Evolutionary conservation across 2,113 vertebrate species (phyloP), one percentile per base, ranked within the genome.

Genomic region (Ammodytes dubius): DNA sequence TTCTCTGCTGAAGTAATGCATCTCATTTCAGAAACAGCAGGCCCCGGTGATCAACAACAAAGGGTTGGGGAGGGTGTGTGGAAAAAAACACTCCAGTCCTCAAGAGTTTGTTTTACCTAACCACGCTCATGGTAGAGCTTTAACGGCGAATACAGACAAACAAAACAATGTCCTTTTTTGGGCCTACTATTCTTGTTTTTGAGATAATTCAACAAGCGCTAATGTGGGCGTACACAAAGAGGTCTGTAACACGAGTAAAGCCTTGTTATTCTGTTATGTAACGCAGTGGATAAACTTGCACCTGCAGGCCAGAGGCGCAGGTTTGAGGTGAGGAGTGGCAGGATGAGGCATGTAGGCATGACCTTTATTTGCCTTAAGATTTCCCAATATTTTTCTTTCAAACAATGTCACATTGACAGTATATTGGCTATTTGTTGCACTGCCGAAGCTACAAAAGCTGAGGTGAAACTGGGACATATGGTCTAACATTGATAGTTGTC

Each of bases 61-160:
- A 37, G 17, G 10, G 17, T 6, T 6, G 27, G 27, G 27, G 27
- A 27, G 27, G 27, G 27, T 27, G 27, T 1, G 27, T 27, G 27
- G 27, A 27, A 27, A 45, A 19, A 15, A 67, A 40, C 14, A 35
- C 47, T 47, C 27, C 6, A 56, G 65, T 75, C 13, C 61, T 66
- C 37, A 53, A 65, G 17, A 71, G 59, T 88, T 79, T 81, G 13
- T 67, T 54, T 84, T 84, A 70, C 6, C 9, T 82, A 85, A 88
- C 50, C 56, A 37, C 58, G 64, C 45, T 63, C 0, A 2, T 74
- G 71, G 77, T 39, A 1, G 49, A 72, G 79, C 65, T 75, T 78
- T 60, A 77, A 74, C 15, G 1, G 27, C 66, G 37, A 80, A 67
- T 3, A 54, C 19, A 57, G 65, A 47, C 45, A 57, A 66, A 70